Percentiles rank a stretch among this genome's conserved stretches.
Evolutionary conservation across 1,140 invertebrate species (phyloP).

Genomic region (Drosophila eugracilis): DNA sequence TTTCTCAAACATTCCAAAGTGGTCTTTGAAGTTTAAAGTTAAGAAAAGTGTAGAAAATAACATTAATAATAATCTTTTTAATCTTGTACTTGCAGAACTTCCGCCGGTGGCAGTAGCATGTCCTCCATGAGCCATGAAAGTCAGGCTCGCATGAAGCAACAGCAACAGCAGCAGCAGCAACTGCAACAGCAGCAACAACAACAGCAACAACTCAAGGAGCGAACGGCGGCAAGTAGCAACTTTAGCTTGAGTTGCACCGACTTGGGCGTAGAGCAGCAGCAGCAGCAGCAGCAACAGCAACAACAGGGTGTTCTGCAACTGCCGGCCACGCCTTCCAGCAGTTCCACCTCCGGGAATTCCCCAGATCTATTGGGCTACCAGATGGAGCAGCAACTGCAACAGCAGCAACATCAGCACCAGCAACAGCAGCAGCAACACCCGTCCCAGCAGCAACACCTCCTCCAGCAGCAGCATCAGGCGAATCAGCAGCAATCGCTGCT

Average conservation of each 20-base stretch:
- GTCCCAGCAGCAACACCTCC: constrained; percentile 46
- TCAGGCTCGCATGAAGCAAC: constrained; percentile 81
- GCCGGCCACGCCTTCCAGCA: constrained; percentile 66
- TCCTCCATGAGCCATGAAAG: constrained; percentile 82
- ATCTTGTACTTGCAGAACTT: constrained; percentile 54
- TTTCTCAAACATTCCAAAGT: neutral
- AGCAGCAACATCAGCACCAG: constrained; percentile 59
- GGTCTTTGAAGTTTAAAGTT: neutral
- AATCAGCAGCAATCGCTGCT: constrained; percentile 32
- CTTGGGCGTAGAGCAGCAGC: constrained; percentile 57
- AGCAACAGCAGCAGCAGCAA: constrained; percentile 65
- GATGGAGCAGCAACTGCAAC: constrained; percentile 60
- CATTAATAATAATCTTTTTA: neutral
- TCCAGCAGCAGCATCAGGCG: constrained; percentile 56
- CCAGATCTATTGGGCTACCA: constrained; percentile 68
- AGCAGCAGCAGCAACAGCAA: constrained; percentile 33
- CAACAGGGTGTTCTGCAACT: constrained; percentile 33
- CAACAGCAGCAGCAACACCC: constrained; percentile 41
- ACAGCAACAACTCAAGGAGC: constrained; percentile 53
- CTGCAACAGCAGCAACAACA: constrained; percentile 65
- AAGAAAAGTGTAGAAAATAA: neutral
- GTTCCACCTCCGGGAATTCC: constrained; percentile 73
- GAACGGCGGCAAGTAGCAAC: constrained; percentile 30
- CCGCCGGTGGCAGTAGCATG: constrained; percentile 58
- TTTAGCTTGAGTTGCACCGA: constrained; percentile 60